Base-by-base conservation (phyloP, 1,140 invertebrate species). In the Tetramorium simillimum region DNA sequence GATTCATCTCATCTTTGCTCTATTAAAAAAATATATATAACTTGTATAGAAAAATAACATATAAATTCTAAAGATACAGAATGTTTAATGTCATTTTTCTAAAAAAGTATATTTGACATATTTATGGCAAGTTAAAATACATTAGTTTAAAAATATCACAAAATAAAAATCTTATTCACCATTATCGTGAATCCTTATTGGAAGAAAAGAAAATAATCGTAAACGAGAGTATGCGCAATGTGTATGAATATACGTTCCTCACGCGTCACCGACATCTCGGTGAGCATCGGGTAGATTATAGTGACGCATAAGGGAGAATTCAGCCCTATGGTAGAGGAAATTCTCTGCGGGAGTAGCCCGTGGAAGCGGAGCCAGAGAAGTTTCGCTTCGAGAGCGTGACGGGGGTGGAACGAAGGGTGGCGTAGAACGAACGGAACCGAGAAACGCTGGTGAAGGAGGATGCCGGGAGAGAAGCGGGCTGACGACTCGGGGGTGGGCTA, bases 331-430 rank as follows among this genome's bases (percentile, higher is more conserved):
- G 92, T 89, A 90, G 65, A 69, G 92, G 90, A 87, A 93, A 94
- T 92, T 93, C 93, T 93, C 93, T 92, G 92, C 93, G 92, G 92
- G 92, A 93, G 92, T 93, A 94, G 93, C 90, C 91, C 88, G 72
- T 90, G 89, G 90, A 93, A 93, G 94, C 92, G 90, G 92, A 93
- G 93, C 92, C 88, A 91, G 92, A 93, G 91, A 95, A 95, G 94
- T 95, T 95, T 95, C 92, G 93, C 93, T 73, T 94, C 92, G 93
- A 93, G 92, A 95, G 93, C 92, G 92, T 93, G 93, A 93, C 94
- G 92, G 93, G 93, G 93, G 94, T 94, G 94, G 92, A 93, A 93
- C 90, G 92, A 92, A 92, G 93, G 93, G 93, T 93, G 93, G 93
- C 92, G 91, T 90, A 92, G 90, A 87, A 91, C 91, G 89, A 89